These are phyloP conservation scores for Lithophane semibrunnea DNA, from an alignment of 2,888 invertebrate genomes.

Conservation along the genomic window DNA sequence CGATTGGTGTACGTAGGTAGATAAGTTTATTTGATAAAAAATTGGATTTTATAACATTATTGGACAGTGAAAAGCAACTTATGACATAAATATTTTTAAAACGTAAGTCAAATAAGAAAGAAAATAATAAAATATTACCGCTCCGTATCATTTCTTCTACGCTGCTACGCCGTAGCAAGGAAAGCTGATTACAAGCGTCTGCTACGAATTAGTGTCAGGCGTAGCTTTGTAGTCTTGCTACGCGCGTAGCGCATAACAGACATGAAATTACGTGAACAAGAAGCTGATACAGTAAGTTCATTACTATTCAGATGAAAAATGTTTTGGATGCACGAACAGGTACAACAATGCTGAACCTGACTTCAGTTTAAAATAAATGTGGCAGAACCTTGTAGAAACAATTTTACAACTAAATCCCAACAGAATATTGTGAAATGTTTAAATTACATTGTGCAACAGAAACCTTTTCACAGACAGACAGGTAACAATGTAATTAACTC, in stretches of 20 bases:
- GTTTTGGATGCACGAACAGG: neutral
- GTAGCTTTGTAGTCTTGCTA: constrained; percentile 54
- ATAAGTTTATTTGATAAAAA: neutral
- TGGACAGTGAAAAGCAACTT: neutral
- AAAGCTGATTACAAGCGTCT: constrained; percentile 51
- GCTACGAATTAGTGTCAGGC: constrained; percentile 65
- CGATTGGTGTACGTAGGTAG: neutral
- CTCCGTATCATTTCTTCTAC: constrained; percentile 17
- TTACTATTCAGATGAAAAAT: neutral
- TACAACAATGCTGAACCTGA: neutral
- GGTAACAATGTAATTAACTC: constrained; percentile 73
- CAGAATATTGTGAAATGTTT: constrained; percentile 26
- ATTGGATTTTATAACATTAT: neutral
- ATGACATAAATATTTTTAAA: neutral
- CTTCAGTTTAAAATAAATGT: neutral
- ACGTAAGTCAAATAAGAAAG: neutral
- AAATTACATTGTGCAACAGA: constrained; percentile 52
- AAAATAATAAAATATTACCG: neutral
- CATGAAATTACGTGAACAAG: constrained; percentile 20
- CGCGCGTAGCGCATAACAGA: constrained; percentile 48
- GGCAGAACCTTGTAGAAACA: constrained; percentile 14
- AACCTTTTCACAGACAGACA: constrained; percentile 55
- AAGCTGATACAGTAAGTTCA: neutral
- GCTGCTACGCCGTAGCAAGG: constrained; percentile 58
- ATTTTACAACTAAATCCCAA: constrained; percentile 22